phyloP scores from a whole-genome alignment of 2,797 vertebrate genomes.

The Streptopelia turtur region DNA sequence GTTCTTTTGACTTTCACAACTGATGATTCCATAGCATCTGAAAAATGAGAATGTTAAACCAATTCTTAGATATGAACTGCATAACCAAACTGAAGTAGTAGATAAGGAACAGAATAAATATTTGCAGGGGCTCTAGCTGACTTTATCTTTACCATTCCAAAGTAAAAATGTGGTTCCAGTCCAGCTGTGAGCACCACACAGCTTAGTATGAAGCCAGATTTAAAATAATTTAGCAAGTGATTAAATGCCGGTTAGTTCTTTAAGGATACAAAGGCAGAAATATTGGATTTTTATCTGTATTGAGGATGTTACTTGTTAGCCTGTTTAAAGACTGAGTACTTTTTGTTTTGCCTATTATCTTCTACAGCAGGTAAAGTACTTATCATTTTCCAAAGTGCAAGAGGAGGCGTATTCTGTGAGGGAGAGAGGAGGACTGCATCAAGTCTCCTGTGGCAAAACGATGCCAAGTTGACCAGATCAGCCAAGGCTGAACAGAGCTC shows the following conservation, averaged over 20 bases:
- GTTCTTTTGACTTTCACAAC: background rate
- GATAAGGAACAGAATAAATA: background rate
- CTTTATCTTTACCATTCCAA: background rate
- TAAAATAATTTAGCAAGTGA: background rate
- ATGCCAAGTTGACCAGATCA: background rate
- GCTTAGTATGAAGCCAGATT: background rate
- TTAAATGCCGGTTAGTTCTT: background rate
- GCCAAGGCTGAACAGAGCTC: background rate
- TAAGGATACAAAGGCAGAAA: background rate
- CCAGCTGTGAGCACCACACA: background rate
- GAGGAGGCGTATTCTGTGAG: background rate
- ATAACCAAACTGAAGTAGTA: background rate
- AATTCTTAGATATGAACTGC: background rate
- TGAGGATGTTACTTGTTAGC: background rate
- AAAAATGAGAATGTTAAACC: background rate
- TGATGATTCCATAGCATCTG: background rate
- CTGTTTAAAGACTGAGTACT: background rate
- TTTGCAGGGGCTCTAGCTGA: background rate
- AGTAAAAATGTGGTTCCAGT: background rate
- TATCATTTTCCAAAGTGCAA: background rate
- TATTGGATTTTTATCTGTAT: background rate
- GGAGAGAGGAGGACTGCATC: background rate
- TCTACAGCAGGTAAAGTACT: background rate
- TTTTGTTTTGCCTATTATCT: background rate
- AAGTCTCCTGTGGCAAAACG: accelerated